Evolutionary conservation across 2,888 invertebrate species (phyloP).

Genomic region (Hypena proboscidalis): DNA sequence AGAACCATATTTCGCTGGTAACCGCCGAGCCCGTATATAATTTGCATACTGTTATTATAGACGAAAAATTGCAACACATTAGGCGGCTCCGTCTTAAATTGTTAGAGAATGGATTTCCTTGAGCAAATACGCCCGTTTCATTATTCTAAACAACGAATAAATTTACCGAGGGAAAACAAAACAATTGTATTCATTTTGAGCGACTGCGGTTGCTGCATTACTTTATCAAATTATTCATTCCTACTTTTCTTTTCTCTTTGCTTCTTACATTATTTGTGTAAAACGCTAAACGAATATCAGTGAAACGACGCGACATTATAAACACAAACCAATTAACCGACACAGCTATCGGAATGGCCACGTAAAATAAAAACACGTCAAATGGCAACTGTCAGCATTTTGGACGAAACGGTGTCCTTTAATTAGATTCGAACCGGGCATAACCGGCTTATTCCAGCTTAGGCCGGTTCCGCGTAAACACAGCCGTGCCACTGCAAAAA

Average conservation of each 20-base stretch:
- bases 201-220: conserved; percentile 77
- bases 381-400: conserved; percentile 80
- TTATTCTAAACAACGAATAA: conserved; percentile 83
- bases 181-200: conserved; percentile 82
- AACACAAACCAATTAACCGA: conserved; percentile 71
- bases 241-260: conserved; percentile 49
- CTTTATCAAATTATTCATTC: conserved; percentile 78
- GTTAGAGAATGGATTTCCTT: conserved; percentile 78
- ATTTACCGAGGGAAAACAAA: conserved; percentile 80
- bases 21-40: conserved; percentile 46
- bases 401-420: conserved; percentile 77
- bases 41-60: conserved; percentile 70
- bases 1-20: conserved; percentile 26
- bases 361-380: conserved; percentile 65
- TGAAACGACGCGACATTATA: conserved; percentile 44
- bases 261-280: conserved; percentile 39
- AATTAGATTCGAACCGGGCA: conserved; percentile 82
- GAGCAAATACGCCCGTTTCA: conserved; percentile 78
- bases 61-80: conserved; percentile 80
- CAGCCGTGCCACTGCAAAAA: conserved; percentile 77
- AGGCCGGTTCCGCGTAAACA: conserved; percentile 68
- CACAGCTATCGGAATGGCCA: conserved; percentile 60
- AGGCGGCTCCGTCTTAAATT: conserved; percentile 75
- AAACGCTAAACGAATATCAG: conserved; percentile 39
- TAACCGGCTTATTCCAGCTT: conserved; percentile 83